Evolutionary conservation across 2,797 vertebrate genomes (phyloP).

Genomic region (Antennarius maculatus): DNA sequence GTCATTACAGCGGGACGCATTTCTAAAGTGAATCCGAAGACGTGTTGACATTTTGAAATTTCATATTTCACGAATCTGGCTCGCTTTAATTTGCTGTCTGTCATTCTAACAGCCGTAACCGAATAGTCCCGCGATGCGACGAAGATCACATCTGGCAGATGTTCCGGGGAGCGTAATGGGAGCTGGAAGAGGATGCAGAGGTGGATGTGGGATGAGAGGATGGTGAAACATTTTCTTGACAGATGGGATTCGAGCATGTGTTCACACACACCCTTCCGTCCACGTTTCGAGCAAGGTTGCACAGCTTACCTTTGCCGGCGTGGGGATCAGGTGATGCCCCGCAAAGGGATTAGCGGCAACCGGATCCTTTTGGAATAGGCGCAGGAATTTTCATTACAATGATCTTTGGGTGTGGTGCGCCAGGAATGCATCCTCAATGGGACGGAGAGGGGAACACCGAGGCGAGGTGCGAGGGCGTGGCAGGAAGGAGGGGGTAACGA

Average conservation of each 20-base stretch:
- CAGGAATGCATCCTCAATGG: constrained; percentile 83
- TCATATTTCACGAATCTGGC: constrained; percentile 23
- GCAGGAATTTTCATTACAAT: constrained; percentile 96
- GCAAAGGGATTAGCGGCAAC: constrained; percentile 91
- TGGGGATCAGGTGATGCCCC: constrained; percentile 85
- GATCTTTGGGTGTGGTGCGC: constrained; percentile 90
- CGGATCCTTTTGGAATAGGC: constrained; percentile 88
- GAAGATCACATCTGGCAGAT: constrained; percentile 19
- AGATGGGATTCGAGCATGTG: constrained; percentile 34
- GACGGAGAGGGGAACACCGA: constrained; percentile 46
- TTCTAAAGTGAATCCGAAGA: constrained; percentile 18
- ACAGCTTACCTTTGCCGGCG: constrained; percentile 77
- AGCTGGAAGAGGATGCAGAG: constrained; percentile 28
- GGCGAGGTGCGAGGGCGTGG: constrained; percentile 22
- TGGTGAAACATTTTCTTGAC: constrained; percentile 39
- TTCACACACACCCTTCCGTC: constrained; percentile 22
- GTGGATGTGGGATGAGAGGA: constrained; percentile 22
- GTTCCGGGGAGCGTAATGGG: constrained; percentile 15
- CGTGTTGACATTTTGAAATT: constrained; percentile 32
- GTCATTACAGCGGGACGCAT: constrained; percentile 27
- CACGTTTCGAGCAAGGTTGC: constrained; percentile 66
- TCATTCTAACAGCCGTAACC: constrained; percentile 20
- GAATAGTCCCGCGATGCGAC: constrained; percentile 41
- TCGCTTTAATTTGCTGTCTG: constrained; percentile 1
- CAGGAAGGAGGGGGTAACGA: neutral